Conservation (phyloP, 2,888 invertebrate species). For the Melitaea athalia region DNA sequence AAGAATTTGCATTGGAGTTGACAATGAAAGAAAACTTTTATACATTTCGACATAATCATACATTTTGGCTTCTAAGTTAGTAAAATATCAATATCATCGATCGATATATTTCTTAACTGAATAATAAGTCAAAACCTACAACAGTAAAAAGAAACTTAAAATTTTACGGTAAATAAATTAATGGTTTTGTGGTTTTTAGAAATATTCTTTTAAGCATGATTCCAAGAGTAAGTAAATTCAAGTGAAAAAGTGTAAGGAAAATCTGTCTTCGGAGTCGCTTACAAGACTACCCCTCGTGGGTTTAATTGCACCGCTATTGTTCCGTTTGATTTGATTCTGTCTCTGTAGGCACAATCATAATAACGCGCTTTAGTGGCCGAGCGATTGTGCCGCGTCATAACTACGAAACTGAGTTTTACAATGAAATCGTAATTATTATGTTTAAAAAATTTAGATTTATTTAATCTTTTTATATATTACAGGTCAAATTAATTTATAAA, state of each 20-base stretch:
- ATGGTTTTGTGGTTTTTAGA: too few relatives aligned
- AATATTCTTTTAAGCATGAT: too few relatives aligned
- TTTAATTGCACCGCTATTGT: conserved; percentile 77
- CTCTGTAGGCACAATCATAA: conserved; percentile 73
- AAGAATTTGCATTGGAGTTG: conserved; percentile 69
- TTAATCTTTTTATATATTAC: too few relatives aligned
- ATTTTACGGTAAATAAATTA: too few relatives aligned
- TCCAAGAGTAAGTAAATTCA: not conserved
- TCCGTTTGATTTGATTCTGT: conserved; percentile 79
- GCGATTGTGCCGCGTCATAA: conserved; percentile 37
- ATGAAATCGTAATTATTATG: too few relatives aligned
- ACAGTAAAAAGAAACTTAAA: too few relatives aligned
- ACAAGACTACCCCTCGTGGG: conserved; percentile 64
- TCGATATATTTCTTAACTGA: not conserved
- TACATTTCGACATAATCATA: conserved; percentile 35
- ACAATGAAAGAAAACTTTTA: conserved; percentile 57
- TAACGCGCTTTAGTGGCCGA: conserved; percentile 61
- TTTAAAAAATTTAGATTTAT: too few relatives aligned
- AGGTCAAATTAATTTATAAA: too few relatives aligned
- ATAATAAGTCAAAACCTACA: not conserved
- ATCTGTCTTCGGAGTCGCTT: conserved; percentile 31
- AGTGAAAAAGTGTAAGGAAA: conserved; percentile 32
- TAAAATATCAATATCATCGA: conserved; percentile 8
- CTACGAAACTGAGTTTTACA: conserved; percentile 17
- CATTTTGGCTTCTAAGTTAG: conserved; percentile 10